Percentiles rank a stretch among this genome's conserved stretches.
Conservation (phyloP, 2,113 vertebrate species). For the Chloebia gouldiae region DNA sequence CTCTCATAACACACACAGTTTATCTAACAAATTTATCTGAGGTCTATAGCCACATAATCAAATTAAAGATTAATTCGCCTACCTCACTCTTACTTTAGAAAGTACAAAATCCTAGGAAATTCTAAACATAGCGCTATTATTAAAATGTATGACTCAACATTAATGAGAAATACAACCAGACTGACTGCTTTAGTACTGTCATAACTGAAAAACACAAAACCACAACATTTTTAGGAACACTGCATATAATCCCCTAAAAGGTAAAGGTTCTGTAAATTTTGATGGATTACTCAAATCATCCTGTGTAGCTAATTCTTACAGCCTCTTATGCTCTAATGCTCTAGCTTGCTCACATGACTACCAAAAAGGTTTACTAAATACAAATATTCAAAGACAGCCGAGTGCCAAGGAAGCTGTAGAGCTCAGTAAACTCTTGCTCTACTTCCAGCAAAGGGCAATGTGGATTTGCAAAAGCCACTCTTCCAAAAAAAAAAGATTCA, state of each 20-base stretch:
- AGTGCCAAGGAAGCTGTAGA: neutral
- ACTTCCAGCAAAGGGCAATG: neutral
- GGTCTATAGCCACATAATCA: neutral
- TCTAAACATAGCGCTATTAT: conserved; percentile 26
- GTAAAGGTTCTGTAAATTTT: neutral
- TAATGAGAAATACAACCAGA: conserved; percentile 9
- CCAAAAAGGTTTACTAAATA: neutral
- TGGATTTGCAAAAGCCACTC: neutral
- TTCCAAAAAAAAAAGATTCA: neutral
- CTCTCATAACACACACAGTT: neutral
- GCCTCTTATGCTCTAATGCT: neutral
- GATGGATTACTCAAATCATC: neutral
- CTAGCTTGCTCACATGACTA: neutral
- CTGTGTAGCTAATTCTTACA: neutral
- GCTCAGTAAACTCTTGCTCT: neutral
- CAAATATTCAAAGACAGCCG: neutral
- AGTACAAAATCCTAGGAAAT: conserved; percentile 20
- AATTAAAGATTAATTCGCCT: conserved; percentile 18
- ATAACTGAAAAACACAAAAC: neutral
- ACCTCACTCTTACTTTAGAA: neutral
- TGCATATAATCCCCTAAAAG: neutral
- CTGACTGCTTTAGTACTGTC: neutral
- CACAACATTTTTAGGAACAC: neutral
- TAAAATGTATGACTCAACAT: conserved; percentile 14
- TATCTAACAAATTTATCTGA: conserved; percentile 21